Evolutionary conservation across 1,140 invertebrate species (phyloP).

Genomic region (Bursaphelenchus mucronatus): DNA sequence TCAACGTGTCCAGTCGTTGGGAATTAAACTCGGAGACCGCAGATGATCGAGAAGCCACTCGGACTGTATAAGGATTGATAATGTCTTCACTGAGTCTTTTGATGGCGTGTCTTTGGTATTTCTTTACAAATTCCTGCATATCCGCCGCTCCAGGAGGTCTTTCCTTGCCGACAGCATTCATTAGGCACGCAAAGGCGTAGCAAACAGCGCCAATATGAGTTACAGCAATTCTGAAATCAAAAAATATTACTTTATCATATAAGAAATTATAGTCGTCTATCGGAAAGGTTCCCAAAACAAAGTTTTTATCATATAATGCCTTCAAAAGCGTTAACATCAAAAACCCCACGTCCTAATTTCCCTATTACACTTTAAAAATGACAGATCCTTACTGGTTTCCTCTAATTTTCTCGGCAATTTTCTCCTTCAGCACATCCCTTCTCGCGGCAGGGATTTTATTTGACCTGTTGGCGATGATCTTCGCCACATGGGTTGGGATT

Average conservation of each 20-base stretch:
- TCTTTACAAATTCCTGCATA: slow-evolving; percentile 8
- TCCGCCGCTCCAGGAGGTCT: not conserved
- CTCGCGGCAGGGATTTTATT: slow-evolving; percentile 3
- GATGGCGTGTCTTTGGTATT: slow-evolving; percentile 4
- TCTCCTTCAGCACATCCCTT: slow-evolving; percentile 16
- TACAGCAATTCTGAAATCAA: slow-evolving; percentile 7
- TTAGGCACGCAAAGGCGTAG: slow-evolving; percentile 17
- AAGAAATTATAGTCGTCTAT: slow-evolving; percentile 1
- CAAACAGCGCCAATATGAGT: slow-evolving; percentile 15
- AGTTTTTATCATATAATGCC: slow-evolving; percentile 12
- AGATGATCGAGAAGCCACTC: not conserved
- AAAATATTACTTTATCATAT: not conserved
- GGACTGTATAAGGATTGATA: not conserved
- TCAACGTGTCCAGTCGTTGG: not conserved
- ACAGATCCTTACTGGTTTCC: slow-evolving; percentile 14
- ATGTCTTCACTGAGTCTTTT: slow-evolving; percentile 9
- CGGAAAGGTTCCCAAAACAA: not conserved
- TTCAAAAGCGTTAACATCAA: slow-evolving; percentile 3
- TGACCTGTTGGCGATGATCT: slow-evolving; percentile 31
- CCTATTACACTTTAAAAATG: not conserved
- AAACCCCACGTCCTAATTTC: not conserved
- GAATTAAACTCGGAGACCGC: not conserved
- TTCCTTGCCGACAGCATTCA: slow-evolving; percentile 2
- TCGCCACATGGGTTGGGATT: slow-evolving; percentile 30
- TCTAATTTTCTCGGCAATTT: slow-evolving; percentile 11